Evolutionary conservation across 2,113 vertebrate species (phyloP).

Genomic region (Dolichallabes microphthalmus): DNA sequence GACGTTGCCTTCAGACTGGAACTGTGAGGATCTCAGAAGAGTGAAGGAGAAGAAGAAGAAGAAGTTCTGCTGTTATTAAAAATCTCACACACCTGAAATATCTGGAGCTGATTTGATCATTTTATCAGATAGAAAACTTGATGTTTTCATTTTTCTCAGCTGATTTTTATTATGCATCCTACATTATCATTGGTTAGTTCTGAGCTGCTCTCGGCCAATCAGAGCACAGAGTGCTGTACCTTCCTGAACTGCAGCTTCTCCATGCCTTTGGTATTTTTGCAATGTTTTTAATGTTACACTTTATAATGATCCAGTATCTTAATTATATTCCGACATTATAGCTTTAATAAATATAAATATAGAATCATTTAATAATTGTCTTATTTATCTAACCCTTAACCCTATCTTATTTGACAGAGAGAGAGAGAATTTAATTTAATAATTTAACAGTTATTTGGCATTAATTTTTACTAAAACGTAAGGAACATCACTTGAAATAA

Average conservation of each 20-base stretch:
- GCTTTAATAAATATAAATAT: background rate
- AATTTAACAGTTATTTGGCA: too few species aligned
- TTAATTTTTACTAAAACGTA: too few species aligned
- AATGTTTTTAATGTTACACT: conserved; percentile 23
- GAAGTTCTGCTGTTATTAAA: background rate
- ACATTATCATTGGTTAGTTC: background rate
- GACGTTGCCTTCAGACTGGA: background rate
- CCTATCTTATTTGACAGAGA: too few species aligned
- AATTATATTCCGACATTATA: background rate
- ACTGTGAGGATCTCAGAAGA: background rate
- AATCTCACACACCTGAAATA: background rate
- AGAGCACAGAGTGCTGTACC: background rate
- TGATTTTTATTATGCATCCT: background rate
- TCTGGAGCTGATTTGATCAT: background rate
- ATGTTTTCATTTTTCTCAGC: background rate
- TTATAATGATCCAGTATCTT: conserved; percentile 21
- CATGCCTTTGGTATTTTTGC: background rate
- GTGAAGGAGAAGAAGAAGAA: too few species aligned
- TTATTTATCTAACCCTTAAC: background rate
- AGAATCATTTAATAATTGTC: background rate
- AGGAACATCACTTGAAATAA: too few species aligned
- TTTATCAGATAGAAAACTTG: background rate
- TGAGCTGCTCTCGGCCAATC: background rate
- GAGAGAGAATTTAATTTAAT: too few species aligned
- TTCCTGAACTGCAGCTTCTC: background rate